These are phyloP conservation scores for Cyprinus carpio DNA, from an alignment of 2,113 vertebrate genomes.

Conservation along the genomic window DNA sequence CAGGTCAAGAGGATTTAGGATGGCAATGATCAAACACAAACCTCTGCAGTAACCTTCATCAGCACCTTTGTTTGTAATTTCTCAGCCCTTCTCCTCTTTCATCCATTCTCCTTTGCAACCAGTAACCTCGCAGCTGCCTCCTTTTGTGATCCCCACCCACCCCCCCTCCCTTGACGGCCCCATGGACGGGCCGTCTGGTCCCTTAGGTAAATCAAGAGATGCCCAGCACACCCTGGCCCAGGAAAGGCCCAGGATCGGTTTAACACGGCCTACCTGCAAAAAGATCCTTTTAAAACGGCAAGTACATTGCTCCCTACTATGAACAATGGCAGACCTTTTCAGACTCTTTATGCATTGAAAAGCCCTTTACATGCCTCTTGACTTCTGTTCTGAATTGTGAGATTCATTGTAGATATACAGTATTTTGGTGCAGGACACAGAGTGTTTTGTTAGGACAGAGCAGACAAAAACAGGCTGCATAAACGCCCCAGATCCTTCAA, in stretches of 20 bases:
- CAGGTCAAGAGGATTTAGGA: conserved; percentile 53
- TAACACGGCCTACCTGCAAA: conserved; percentile 75
- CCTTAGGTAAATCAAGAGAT: conserved; percentile 75
- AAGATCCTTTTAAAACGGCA: conserved; percentile 67
- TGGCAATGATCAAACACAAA: conserved; percentile 68
- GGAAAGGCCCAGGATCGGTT: conserved; percentile 73
- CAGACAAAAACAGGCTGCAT: conserved; percentile 12
- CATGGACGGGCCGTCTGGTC: conserved; percentile 52
- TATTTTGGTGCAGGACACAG: neutral
- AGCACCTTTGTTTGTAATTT: conserved; percentile 75
- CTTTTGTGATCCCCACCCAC: conserved; percentile 5
- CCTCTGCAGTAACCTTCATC: conserved; percentile 64
- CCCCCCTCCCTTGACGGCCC: conserved; percentile 43
- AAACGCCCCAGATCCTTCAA: neutral
- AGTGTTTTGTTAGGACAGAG: neutral
- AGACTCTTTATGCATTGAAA: conserved; percentile 27
- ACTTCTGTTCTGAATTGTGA: neutral
- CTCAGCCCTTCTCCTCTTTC: conserved; percentile 77
- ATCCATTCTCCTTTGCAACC: conserved; percentile 59
- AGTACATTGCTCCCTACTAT: conserved; percentile 60
- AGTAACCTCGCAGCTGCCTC: conserved; percentile 60
- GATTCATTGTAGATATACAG: neutral
- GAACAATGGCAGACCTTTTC: conserved; percentile 61
- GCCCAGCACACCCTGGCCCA: conserved; percentile 68
- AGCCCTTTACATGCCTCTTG: conserved; percentile 21